Evolutionary conservation across 2,888 invertebrate genomes (phyloP), one percentile per base, ranked within the genome.

Genomic region (Phasia obesa): DNA sequence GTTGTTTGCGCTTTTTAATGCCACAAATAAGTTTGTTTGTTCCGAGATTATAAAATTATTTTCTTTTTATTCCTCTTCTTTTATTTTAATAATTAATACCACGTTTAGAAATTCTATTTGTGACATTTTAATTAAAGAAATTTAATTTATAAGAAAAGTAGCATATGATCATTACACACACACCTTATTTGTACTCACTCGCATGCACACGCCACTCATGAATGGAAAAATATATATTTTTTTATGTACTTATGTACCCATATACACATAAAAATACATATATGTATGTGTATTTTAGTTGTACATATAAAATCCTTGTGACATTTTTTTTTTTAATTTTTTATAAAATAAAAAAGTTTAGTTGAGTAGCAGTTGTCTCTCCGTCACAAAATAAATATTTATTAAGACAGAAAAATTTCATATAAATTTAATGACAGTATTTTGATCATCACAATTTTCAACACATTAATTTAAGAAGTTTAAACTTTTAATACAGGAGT

Each of bases 91-190:
- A 78, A 82, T 78, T 82, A 82, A 82, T 67, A 69, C 62, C 73
- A 82, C 69, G 35, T 64, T 69, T 69, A 69, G 57, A 69, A 64
- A 82, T 78, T 82, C 77, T 65, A 70, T 74, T 82, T 82, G 77
- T 78, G 82, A 74, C 82, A 78, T 78, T 82, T 82, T 70, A 82
- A 82, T 82, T 82, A 82, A 74, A 74, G 69, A 44, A 74, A 69
- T 74, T 82, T 62, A 69, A 65, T 69, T 77, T 62, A 67, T 42
- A 73, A 77, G 13, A 60, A 59, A 69, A 31, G 49, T 42, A 59
- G 55, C 62, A 62, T 27, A 23, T 65, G 69, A 44, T n/a, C 25
- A 57, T 49, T 25, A 23, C 47, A 21, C 23, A 21, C 23, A 38
- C 49, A 44, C 11, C 25, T 19, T 9, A 7, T 19, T n/a, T 27